Evolutionary conservation across 2,113 vertebrate genomes (phyloP).

Genomic region (Myotis davidii): DNA sequence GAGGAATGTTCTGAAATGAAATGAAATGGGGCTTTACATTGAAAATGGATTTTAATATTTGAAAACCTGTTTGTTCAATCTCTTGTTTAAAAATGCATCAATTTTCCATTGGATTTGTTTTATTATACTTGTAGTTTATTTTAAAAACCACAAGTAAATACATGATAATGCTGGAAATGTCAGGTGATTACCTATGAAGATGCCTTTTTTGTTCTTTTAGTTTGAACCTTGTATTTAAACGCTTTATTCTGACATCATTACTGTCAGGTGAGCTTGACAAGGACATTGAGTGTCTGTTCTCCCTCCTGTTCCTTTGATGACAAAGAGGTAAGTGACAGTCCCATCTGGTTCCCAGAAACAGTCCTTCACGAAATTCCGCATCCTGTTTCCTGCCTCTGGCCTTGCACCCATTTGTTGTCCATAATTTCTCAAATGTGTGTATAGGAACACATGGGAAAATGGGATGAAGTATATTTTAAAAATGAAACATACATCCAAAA

Average conservation of each 20-base stretch:
- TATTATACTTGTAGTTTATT: conserved; percentile 4
- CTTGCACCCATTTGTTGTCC: conserved; percentile 26
- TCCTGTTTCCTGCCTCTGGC: background rate
- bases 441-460: conserved; percentile 1
- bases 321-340: conserved; percentile 63
- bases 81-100: conserved; percentile 22
- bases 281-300: background rate
- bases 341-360: conserved; percentile 14
- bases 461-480: background rate
- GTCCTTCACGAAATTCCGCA: background rate
- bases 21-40: conserved; percentile 29
- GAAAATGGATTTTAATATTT: conserved; percentile 56
- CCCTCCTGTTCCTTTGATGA: conserved; percentile 59
- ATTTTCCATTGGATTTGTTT: conserved; percentile 10
- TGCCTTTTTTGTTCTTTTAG: conserved; percentile 58
- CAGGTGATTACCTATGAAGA: conserved; percentile 51
- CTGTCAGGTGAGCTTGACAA: background rate
- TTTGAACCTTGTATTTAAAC: conserved; percentile 72
- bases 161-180: conserved; percentile 31
- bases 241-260: conserved; percentile 64
- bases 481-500: background rate
- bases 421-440: background rate
- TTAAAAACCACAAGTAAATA: conserved; percentile 49
- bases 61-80: conserved; percentile 25
- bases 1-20: conserved; percentile 56